These are phyloP conservation scores for Nymphalis polychloros DNA, from an alignment of 2,888 invertebrate genomes.

Conservation along the genomic window DNA sequence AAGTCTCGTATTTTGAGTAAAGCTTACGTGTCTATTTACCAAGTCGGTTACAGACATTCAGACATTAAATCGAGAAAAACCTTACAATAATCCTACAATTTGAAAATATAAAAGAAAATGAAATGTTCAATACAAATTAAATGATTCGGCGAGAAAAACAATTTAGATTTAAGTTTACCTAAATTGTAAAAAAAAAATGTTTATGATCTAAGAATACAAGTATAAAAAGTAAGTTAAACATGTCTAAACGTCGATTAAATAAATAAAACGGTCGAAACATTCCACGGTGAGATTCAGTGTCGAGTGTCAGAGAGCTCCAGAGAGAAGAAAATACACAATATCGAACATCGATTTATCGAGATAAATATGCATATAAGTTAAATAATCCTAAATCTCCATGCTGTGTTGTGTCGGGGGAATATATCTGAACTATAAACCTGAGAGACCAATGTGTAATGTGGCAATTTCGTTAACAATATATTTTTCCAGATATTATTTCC, in stretches of 20 bases:
- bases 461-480: neutral
- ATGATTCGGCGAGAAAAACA: too few species aligned
- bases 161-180: neutral
- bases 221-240: too few species aligned
- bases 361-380: constrained; percentile 13
- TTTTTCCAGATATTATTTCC: neutral
- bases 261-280: constrained; percentile 13
- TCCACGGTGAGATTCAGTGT: constrained; percentile 5
- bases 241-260: neutral
- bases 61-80: too few species aligned
- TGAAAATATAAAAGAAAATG: neutral
- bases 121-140: too few species aligned
- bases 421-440: neutral
- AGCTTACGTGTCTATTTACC: neutral
- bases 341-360: constrained; percentile 12
- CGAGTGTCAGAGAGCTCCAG: constrained; percentile 3
- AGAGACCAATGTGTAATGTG: neutral
- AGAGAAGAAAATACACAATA: constrained; percentile 19
- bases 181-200: too few species aligned
- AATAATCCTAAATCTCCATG: neutral
- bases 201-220: too few species aligned
- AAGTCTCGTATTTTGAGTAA: neutral
- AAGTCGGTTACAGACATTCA: too few species aligned
- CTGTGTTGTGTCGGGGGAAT: constrained; percentile 30
- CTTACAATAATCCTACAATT: neutral